phyloP scores from a whole-genome alignment of 2,113 vertebrate genomes.

The Stomatorhinus ivindoensis region DNA sequence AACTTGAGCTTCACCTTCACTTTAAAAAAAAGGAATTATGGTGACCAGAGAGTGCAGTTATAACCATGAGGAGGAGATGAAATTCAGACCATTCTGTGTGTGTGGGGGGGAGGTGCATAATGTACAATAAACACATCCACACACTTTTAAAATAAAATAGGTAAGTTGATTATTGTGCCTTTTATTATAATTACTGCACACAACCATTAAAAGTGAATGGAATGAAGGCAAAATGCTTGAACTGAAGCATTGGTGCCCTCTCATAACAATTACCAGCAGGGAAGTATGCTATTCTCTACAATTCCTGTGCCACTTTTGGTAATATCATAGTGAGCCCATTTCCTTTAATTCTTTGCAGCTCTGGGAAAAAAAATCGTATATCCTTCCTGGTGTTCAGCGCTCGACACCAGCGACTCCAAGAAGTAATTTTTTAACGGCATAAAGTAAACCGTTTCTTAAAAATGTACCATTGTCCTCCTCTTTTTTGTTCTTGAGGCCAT shows the following conservation, averaged over 20 bases:
- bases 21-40: background rate
- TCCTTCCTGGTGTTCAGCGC: conserved; percentile 56
- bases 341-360: conserved; percentile 62
- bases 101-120: background rate
- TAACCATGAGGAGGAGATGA: background rate
- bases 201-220: background rate
- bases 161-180: background rate
- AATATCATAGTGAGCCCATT: conserved; percentile 50
- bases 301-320: conserved; percentile 51
- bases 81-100: background rate
- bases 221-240: background rate
- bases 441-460: conserved; percentile 28
- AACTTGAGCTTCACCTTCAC: background rate
- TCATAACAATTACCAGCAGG: conserved; percentile 42
- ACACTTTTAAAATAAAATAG: conserved; percentile 2
- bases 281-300: conserved; percentile 41
- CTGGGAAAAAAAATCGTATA: conserved; percentile 54
- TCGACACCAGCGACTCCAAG: conserved; percentile 33
- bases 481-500: conserved; percentile 34
- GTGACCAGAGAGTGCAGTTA: background rate
- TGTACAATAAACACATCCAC: background rate
- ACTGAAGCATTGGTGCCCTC: background rate
- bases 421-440: conserved; percentile 37
- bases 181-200: background rate
- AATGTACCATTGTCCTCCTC: conserved; percentile 37